Evolutionary conservation across 2,113 vertebrate species (phyloP).

Genomic region (Heteronetta atricapilla): DNA sequence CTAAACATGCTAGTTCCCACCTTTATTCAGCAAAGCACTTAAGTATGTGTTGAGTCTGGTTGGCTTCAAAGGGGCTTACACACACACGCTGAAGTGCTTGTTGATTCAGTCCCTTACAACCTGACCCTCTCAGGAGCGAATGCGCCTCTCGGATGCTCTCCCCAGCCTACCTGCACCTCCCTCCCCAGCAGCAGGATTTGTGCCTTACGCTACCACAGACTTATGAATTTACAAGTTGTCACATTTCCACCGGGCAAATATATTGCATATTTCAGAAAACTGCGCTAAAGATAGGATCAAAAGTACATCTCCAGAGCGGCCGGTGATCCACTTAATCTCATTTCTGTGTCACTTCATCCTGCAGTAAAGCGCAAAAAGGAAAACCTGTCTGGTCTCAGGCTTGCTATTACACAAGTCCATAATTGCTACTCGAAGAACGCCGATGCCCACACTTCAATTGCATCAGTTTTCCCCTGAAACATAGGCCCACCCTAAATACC

Average conservation of each 20-base stretch:
- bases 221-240: not conserved
- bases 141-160: not conserved
- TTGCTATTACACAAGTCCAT: not conserved
- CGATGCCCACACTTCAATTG: not conserved
- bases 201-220: not conserved
- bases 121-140: not conserved
- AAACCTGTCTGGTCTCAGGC: not conserved
- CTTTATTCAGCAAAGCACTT: constrained; percentile 21
- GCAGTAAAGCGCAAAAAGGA: not conserved
- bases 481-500: not conserved
- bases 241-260: not conserved
- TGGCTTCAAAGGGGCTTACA: not conserved
- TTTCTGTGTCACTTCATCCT: not conserved
- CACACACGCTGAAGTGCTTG: not conserved
- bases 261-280: not conserved
- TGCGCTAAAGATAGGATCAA: not conserved
- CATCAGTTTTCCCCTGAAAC: not conserved
- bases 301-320: not conserved
- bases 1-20: constrained; percentile 28
- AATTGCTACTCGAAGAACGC: not conserved
- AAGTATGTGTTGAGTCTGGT: not conserved
- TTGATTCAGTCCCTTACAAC: not conserved
- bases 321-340: not conserved
- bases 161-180: not conserved
- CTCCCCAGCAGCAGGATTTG: not conserved